A percentile compares a stretch with the other conserved stretches of the same genome.
Conservation (phyloP, 2,888 invertebrate genomes). For the Rosalia funebris region DNA sequence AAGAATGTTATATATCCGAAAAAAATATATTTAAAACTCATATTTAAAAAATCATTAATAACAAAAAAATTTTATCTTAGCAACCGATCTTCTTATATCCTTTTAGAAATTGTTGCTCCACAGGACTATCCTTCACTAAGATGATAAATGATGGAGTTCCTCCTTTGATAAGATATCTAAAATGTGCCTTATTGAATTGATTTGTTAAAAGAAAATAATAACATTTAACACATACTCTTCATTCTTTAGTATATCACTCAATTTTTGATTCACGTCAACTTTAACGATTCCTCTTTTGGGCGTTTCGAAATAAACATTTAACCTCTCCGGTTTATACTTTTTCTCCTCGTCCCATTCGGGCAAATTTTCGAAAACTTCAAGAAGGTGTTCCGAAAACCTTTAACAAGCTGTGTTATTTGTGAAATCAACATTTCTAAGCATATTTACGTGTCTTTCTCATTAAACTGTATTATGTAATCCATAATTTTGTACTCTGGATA, state of each 20-base stretch:
- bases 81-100: slow-evolving; percentile 31
- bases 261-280: slow-evolving; percentile 67
- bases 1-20: too few species aligned
- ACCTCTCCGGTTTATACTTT: slow-evolving; percentile 70
- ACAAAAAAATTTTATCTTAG: too few species aligned
- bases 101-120: slow-evolving; percentile 69
- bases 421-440: neutral
- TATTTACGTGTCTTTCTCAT: slow-evolving; percentile 74
- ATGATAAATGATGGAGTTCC: slow-evolving; percentile 76
- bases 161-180: slow-evolving; percentile 69
- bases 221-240: slow-evolving; percentile 65
- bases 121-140: slow-evolving; percentile 68
- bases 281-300: slow-evolving; percentile 69
- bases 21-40: too few species aligned
- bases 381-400: slow-evolving; percentile 72
- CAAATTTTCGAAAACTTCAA: slow-evolving; percentile 74
- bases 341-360: slow-evolving; percentile 77
- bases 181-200: slow-evolving; percentile 45
- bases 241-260: slow-evolving; percentile 70
- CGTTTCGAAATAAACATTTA: slow-evolving; percentile 82
- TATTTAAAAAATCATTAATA: too few species aligned
- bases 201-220: slow-evolving; percentile 11
- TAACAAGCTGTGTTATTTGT: slow-evolving; percentile 22
- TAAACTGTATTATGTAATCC: slow-evolving; percentile 86
- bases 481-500: slow-evolving; percentile 90